Base-by-base conservation (phyloP, 2,888 invertebrate genomes). In the Nudaria mundana region DNA sequence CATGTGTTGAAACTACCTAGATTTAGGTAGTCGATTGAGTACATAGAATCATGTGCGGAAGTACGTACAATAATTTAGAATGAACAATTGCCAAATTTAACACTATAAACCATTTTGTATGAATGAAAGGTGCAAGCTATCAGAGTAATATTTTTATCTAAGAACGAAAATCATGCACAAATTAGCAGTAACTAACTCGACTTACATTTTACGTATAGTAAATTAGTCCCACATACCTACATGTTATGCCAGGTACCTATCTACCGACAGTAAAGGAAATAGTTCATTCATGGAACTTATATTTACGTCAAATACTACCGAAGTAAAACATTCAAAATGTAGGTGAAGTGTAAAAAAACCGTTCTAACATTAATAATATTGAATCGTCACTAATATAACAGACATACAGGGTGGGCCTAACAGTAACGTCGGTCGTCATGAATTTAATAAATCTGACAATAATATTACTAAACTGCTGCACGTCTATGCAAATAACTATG, bases 361-460 rank as follows among this genome's bases (percentile, higher is more conserved):
- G 42, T 51, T 42, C 16, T 28, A 36, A 41, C 39, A 36, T 40
- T 30, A 8, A 35, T 24, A 37, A 31, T 41, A 32, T 44, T 41
- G 30, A 31, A 40, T 43, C 33, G 34, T 36, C 37, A 39, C 42
- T 56, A 44, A 61, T 61, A 40, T 62, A 66, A 52, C 72, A 73
- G 64, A 57, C 69, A 66, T 66, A 82, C 86, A 85, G 84, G 82
- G 84, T 80, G 70, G 68, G 66, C 67, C 70, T 66, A 63, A 66
- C 61, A 63, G 58, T 63, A 67, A 66, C 63, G 62, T 73, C 67
- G 74, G 68, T 77, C 75, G 58, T 71, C 76, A 78, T 74, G 78
- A 80, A 81, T 81, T 81, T 80, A 84, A 72, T 69, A 79, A 77
- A 77, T 71, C 81, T 75, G 87, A 87, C 87, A 87, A 88, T 88